Evolutionary conservation across 1,140 invertebrate genomes (phyloP).

Genomic region (Glomeris maerens): DNA sequence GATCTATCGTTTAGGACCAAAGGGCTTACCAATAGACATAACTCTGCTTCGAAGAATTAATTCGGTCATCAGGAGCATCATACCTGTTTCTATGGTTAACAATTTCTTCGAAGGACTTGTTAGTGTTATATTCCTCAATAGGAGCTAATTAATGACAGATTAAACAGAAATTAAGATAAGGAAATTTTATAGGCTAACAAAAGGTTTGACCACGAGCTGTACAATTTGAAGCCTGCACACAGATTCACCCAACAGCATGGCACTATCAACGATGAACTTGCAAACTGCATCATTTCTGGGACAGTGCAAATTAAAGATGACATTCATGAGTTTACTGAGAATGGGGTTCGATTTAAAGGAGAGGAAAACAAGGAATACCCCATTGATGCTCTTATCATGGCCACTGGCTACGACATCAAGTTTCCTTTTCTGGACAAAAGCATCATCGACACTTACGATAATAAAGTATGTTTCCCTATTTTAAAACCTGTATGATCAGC

Average conservation of each 20-base stretch:
- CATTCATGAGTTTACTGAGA: conserved; percentile 25
- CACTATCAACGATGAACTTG: conserved; percentile 40
- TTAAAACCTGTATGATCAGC: conserved; percentile 34
- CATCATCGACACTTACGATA: conserved; percentile 21
- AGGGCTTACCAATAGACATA: conserved; percentile 28
- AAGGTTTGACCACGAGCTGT: conserved; percentile 36
- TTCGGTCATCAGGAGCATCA: background rate
- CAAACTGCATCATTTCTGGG: conserved; percentile 36
- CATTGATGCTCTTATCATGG: conserved; percentile 29
- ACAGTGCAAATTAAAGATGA: conserved; percentile 31
- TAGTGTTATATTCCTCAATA: no score
- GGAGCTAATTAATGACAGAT: background rate
- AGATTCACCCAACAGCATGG: conserved; percentile 35
- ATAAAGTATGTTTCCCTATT: conserved; percentile 30
- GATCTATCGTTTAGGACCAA: conserved; percentile 27
- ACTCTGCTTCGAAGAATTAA: background rate
- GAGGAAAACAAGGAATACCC: conserved; percentile 19
- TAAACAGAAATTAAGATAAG: no score
- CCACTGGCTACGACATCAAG: conserved; percentile 31
- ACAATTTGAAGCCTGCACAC: conserved; percentile 34
- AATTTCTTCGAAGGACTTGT: no score
- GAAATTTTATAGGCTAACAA: conserved; percentile 14
- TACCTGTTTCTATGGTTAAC: no score
- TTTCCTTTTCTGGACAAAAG: conserved; percentile 29
- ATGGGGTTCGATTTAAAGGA: conserved; percentile 28